Evolutionary conservation across 2,797 vertebrate genomes (phyloP).

Genomic region (Argyrosomus regius): DNA sequence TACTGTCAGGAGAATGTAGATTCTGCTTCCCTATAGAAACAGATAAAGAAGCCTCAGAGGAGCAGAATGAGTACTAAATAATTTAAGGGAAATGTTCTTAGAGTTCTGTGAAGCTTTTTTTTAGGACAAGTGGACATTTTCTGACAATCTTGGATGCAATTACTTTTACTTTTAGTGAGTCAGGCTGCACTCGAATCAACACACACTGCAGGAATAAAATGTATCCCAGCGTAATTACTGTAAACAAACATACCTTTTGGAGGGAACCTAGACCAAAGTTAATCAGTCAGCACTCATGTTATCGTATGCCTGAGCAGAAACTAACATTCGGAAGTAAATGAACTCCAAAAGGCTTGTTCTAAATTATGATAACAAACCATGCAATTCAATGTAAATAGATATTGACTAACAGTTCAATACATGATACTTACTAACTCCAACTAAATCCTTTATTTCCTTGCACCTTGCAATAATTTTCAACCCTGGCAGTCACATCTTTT

Average conservation of each 20-base stretch:
- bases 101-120: conserved; percentile 17
- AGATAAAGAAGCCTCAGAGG: conserved; percentile 27
- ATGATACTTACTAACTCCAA: neutral
- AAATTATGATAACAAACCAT: neutral
- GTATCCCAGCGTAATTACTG: neutral
- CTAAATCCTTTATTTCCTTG: neutral
- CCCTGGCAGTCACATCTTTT: neutral
- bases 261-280: conserved; percentile 10
- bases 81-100: conserved; percentile 44
- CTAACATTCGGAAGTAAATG: conserved; percentile 9
- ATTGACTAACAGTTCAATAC: neutral
- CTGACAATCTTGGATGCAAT: conserved; percentile 40
- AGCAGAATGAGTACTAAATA: conserved; percentile 42
- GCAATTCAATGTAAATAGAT: neutral
- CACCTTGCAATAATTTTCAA: neutral
- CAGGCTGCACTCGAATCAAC: conserved; percentile 29
- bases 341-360: neutral
- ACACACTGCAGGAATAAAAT: conserved; percentile 1
- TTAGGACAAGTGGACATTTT: conserved; percentile 51
- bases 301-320: neutral
- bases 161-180: conserved; percentile 26
- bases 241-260: conserved; percentile 14
- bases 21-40: conserved; percentile 33
- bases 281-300: neutral
- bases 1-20: conserved; percentile 27